A percentile compares a stretch with the other conserved stretches of the same genome.
These are phyloP conservation scores for Cancer borealis DNA, from an alignment of 2,888 invertebrate species.

Conservation along the genomic window DNA sequence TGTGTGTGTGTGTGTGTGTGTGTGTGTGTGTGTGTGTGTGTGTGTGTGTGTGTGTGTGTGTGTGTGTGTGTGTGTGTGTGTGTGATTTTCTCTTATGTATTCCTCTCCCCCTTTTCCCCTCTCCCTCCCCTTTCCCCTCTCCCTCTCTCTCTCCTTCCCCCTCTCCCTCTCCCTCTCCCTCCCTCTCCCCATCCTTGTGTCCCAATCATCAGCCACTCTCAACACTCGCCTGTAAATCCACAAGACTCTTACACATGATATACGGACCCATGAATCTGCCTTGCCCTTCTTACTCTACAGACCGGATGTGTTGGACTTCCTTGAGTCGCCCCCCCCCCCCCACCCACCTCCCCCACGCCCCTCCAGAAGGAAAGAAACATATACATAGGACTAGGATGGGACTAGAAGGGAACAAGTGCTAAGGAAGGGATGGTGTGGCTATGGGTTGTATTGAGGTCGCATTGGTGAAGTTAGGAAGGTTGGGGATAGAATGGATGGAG, in stretches of 20 bases:
- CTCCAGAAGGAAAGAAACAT: neutral
- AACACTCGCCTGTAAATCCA: neutral
- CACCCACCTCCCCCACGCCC: neutral
- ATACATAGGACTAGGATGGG: neutral
- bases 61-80: conserved; percentile 22
- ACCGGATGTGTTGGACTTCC: neutral
- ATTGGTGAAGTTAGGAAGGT: too few relatives aligned
- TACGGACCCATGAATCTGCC: neutral
- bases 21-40: conserved; percentile 42
- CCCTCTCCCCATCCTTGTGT: neutral
- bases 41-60: conserved; percentile 35
- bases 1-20: conserved; percentile 42
- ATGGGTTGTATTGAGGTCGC: neutral
- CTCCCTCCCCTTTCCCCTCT: conserved; percentile 29
- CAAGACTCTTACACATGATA: neutral
- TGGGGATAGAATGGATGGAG: too few relatives aligned
- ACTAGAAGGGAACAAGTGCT: neutral
- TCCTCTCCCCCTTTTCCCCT: neutral
- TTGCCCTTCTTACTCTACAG: neutral
- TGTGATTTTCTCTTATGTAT: neutral
- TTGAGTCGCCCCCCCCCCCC: neutral
- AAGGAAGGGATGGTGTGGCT: neutral
- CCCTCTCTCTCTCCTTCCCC: neutral
- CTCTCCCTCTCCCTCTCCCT: conserved; percentile 23
- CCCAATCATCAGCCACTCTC: conserved; percentile 17